These are phyloP conservation scores for Isaurus tuberculatus DNA, from an alignment of 92 coral and sea anemone species.

Conservation along the genomic window DNA sequence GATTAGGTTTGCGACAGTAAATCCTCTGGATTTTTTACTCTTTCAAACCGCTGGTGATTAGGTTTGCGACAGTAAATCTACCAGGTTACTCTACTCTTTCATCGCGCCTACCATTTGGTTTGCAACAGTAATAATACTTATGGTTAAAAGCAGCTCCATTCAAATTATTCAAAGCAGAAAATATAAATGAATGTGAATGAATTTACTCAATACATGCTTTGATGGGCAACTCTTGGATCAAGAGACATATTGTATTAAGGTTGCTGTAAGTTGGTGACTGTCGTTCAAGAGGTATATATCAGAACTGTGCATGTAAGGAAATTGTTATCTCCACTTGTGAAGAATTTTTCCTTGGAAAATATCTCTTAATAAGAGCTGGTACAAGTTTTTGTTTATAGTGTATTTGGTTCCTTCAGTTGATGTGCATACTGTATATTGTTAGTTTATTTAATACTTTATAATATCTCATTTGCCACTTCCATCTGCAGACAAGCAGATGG, in stretches of 20 bases:
- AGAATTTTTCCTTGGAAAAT: background rate
- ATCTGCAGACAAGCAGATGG: no score
- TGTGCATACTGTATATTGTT: constrained; percentile 3
- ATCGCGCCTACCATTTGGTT: background rate
- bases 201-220: constrained; percentile 2
- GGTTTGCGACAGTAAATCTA: constrained; percentile 21
- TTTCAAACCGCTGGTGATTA: constrained; percentile 15
- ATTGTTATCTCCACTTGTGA: background rate
- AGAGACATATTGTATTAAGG: constrained; percentile 2
- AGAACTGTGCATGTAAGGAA: constrained; percentile 8
- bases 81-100: constrained; percentile 15
- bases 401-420: constrained; percentile 4
- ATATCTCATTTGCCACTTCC: background rate
- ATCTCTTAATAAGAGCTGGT: background rate
- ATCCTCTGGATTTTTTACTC: constrained; percentile 9
- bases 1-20: constrained; percentile 11
- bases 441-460: background rate
- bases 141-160: constrained; percentile 1
- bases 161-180: constrained; percentile 2
- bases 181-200: background rate
- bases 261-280: constrained; percentile 5
- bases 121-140: constrained; percentile 5
- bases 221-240: background rate
- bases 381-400: constrained; percentile 6
- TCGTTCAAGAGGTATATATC: background rate